A percentile compares a stretch with the other conserved stretches of the same genome.
Conservation (phyloP, 37 sponge, comb jelly and placozoan species). For the Corticium candelabrum region DNA sequence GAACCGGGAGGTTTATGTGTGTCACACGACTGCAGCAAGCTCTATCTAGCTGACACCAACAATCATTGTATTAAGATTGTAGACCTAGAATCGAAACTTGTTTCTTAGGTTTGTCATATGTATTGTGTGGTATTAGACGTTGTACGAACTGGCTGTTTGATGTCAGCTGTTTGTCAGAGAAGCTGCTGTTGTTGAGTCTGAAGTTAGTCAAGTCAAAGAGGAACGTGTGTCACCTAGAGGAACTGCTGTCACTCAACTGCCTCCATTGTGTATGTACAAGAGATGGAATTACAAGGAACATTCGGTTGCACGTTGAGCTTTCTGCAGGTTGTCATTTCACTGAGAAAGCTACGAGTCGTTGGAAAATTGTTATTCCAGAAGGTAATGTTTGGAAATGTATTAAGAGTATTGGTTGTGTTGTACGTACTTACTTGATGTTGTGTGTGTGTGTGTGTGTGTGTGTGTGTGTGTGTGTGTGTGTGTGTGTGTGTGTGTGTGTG, state of each 20-base stretch:
- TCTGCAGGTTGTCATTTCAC: slow-evolving; percentile 32
- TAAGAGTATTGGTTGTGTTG: background rate
- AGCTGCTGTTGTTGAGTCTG: too few relatives aligned
- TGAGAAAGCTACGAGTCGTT: slow-evolving; percentile 38
- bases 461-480: too few relatives aligned
- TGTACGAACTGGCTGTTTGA: too few relatives aligned
- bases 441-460: too few relatives aligned
- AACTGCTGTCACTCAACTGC: slow-evolving; percentile 15
- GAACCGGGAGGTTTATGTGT: slow-evolving; percentile 80
- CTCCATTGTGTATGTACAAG: too few relatives aligned
- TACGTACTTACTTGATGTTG: too few relatives aligned
- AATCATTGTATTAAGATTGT: slow-evolving; percentile 59
- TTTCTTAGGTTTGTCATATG: slow-evolving; percentile 29
- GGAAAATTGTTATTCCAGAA: slow-evolving; percentile 29
- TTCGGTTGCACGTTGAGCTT: slow-evolving; percentile 11
- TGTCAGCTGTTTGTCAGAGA: background rate
- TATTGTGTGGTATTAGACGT: background rate
- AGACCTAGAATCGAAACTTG: slow-evolving; percentile 37
- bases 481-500: too few relatives aligned
- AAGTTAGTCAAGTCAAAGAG: too few relatives aligned
- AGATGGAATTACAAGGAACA: too few relatives aligned
- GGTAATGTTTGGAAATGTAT: too few relatives aligned
- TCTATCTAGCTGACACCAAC: slow-evolving; percentile 85
- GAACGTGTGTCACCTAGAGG: too few relatives aligned
- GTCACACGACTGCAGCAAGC: slow-evolving; percentile 16